Conservation (phyloP, 2,113 vertebrate species). For the Siniperca chuatsi region DNA sequence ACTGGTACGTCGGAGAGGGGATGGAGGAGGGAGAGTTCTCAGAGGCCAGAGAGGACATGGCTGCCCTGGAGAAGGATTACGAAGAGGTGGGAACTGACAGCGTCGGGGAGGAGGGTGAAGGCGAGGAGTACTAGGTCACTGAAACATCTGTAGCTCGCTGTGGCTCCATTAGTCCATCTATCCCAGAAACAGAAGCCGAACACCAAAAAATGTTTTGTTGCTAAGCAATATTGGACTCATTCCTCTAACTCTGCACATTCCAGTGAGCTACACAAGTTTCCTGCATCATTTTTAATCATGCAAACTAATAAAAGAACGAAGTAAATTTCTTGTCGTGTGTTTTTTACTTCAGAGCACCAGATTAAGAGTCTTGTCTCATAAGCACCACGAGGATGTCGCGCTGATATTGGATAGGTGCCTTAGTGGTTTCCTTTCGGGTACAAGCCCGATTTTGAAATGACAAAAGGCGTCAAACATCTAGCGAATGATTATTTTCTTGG, state of each 20-base stretch:
- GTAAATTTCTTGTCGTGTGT: neutral
- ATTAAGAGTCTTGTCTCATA: neutral
- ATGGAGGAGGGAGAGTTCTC: slow-evolving; percentile 93
- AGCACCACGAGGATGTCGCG: no score
- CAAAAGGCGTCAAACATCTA: no score
- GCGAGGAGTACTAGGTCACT: slow-evolving; percentile 36
- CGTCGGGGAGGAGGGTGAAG: slow-evolving; percentile 51
- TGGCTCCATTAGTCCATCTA: neutral
- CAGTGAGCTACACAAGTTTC: neutral
- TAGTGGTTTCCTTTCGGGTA: no score
- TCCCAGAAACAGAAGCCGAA: neutral
- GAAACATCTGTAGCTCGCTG: neutral
- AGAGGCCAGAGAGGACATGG: slow-evolving; percentile 89
- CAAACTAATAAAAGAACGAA: slow-evolving; percentile 21
- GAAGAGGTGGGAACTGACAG: slow-evolving; percentile 85
- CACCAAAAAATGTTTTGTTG: neutral
- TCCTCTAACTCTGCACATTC: slow-evolving; percentile 20
- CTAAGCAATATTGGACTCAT: neutral
- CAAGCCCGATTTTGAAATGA: no score
- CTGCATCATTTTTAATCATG: neutral
- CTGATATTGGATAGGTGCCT: no score
- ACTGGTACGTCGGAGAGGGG: slow-evolving; percentile 90
- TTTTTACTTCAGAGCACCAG: neutral
- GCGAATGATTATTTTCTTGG: no score
- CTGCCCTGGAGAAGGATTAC: slow-evolving; percentile 90